These are phyloP conservation scores for Lasiurus borealis DNA, from an alignment of 2,113 vertebrate species.

Conservation along the genomic window DNA sequence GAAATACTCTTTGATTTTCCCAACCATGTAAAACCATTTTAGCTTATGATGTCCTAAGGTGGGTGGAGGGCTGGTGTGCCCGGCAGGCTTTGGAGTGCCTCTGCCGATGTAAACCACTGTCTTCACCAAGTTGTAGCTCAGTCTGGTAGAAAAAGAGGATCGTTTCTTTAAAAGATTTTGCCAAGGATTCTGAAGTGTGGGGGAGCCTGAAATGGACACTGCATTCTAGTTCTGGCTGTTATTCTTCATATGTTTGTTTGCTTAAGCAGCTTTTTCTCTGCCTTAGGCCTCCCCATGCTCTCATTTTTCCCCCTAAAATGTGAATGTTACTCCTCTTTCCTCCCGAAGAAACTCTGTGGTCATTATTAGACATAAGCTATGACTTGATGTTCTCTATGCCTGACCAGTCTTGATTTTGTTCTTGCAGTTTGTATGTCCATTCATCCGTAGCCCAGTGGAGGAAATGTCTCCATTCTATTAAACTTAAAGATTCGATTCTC, in stretches of 20 bases:
- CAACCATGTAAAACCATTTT: not conserved
- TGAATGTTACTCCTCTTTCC: slow-evolving; percentile 33
- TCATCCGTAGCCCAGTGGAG: slow-evolving; percentile 98
- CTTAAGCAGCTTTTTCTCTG: slow-evolving; percentile 41
- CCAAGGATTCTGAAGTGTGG: not conserved
- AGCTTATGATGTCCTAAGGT: not conserved
- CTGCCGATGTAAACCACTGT: not conserved
- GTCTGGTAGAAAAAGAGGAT: not conserved
- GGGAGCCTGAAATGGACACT: not conserved
- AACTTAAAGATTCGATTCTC: slow-evolving; percentile 98
- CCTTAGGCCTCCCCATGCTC: not conserved
- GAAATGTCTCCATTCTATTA: slow-evolving; percentile 98
- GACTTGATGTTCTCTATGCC: not conserved
- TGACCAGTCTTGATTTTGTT: slow-evolving; percentile 84
- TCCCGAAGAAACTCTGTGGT: not conserved
- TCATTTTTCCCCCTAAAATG: slow-evolving; percentile 9
- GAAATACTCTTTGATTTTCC: not conserved
- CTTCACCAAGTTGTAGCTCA: not conserved
- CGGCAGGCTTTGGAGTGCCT: not conserved
- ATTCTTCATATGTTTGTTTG: slow-evolving; percentile 30
- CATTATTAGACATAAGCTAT: not conserved
- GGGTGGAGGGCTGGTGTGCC: not conserved
- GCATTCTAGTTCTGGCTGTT: not conserved
- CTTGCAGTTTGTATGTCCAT: slow-evolving; percentile 96
- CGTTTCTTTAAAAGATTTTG: not conserved